Percentiles rank a stretch among this genome's conserved stretches.
Evolutionary conservation across 1,140 invertebrate species (phyloP).

Genomic region (Odontomachus brunneus): DNA sequence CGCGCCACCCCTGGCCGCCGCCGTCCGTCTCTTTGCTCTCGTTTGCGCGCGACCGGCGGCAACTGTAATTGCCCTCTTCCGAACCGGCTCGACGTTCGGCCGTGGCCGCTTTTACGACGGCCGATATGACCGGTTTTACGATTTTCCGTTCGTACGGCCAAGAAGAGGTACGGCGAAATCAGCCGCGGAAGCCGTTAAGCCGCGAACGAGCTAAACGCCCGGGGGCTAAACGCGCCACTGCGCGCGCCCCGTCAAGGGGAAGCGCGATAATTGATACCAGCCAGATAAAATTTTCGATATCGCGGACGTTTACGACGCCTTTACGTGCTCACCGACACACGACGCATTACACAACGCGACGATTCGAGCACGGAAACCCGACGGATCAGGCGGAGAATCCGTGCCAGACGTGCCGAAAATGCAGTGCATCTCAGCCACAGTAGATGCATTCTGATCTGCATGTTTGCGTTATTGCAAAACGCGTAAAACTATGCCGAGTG

Average conservation of each 20-base stretch:
- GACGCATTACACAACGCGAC: background rate
- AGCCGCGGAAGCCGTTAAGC: constrained; percentile 67
- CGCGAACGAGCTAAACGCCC: constrained; percentile 58
- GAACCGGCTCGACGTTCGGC: constrained; percentile 41
- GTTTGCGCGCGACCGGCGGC: constrained; percentile 56
- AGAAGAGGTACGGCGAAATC: constrained; percentile 48
- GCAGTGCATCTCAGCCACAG: no score
- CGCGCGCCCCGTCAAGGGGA: constrained; percentile 35
- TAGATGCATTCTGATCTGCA: no score
- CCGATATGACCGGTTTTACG: constrained; percentile 74
- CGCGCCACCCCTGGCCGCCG: background rate
- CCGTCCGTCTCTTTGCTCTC: constrained; percentile 42
- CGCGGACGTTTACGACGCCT: constrained; percentile 1
- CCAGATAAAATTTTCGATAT: constrained; percentile 51
- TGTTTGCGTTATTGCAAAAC: no score
- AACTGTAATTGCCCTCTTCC: constrained; percentile 66
- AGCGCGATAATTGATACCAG: constrained; percentile 69
- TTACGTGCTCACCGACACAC: background rate
- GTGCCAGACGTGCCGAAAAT: no score
- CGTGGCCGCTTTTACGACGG: constrained; percentile 67
- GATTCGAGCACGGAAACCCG: background rate
- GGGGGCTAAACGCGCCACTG: constrained; percentile 16
- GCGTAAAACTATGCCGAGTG: no score
- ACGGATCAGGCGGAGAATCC: background rate
- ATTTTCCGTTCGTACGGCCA: constrained; percentile 46